phyloP scores from a whole-genome alignment of 1,140 invertebrate species.

The Drosophila azteca region DNA sequence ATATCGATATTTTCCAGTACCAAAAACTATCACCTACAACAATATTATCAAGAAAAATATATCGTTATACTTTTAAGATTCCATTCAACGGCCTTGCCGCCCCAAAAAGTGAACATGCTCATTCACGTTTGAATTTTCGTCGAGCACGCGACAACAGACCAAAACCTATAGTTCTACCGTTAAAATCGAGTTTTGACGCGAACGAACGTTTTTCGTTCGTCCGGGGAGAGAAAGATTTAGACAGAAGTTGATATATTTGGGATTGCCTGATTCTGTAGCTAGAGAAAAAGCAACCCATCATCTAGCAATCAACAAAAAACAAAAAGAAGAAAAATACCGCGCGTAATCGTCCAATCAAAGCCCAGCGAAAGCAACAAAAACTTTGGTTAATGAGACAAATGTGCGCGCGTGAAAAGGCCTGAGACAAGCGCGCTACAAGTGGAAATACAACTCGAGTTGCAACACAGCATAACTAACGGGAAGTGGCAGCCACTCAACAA shows the following conservation, averaged over 20 bases:
- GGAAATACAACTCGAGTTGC: conserved; percentile 51
- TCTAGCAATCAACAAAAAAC: conserved; percentile 2
- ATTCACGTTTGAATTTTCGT: too few species aligned
- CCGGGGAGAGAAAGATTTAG: conserved; percentile 1
- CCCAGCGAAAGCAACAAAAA: conserved; percentile 15
- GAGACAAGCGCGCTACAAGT: conserved; percentile 49
- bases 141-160: too few species aligned
- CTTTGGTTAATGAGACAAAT: conserved; percentile 49
- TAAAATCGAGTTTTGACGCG: too few species aligned
- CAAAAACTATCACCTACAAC: too few species aligned
- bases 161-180: too few species aligned
- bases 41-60: too few species aligned
- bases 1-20: too few species aligned
- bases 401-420: conserved; percentile 54
- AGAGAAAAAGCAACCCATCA: conserved; percentile 1
- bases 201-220: conserved; percentile 36
- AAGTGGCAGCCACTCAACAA: conserved; percentile 74
- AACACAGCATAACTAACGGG: conserved; percentile 58
- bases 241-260: not conserved
- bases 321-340: conserved; percentile 16
- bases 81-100: too few species aligned
- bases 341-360: conserved; percentile 25
- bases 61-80: too few species aligned
- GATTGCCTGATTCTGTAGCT: conserved; percentile 1
- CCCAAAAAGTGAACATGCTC: too few species aligned